Percentiles rank a stretch among this genome's conserved stretches.
phyloP scores from a whole-genome alignment of 1,140 invertebrate species.

The Xylocopa sonorina region DNA sequence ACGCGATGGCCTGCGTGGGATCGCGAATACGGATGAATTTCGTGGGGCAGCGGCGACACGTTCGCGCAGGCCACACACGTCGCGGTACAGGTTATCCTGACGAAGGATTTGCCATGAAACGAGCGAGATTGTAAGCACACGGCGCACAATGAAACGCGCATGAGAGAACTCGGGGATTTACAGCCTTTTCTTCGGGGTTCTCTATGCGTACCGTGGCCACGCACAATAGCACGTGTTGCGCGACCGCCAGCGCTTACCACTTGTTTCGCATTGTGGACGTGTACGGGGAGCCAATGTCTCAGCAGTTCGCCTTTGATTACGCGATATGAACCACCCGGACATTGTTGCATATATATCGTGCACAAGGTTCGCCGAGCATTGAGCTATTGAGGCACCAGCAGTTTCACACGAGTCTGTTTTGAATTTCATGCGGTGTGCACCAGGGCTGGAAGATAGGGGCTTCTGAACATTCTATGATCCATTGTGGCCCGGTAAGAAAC shows the following conservation, averaged over 20 bases:
- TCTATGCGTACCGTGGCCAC: constrained; percentile 56
- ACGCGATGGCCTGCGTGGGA: constrained; percentile 71
- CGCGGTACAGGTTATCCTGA: constrained; percentile 68
- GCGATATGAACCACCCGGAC: constrained; percentile 61
- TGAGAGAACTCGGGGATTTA: constrained; percentile 70
- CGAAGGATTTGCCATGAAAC: constrained; percentile 68
- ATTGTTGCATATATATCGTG: constrained; percentile 37
- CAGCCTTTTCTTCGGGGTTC: constrained; percentile 68
- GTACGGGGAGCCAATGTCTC: constrained; percentile 62
- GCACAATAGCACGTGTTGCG: constrained; percentile 69
- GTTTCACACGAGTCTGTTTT: constrained; percentile 50
- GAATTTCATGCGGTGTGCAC: constrained; percentile 49
- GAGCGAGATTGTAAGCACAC: constrained; percentile 70
- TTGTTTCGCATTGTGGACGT: constrained; percentile 62
- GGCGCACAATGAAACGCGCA: constrained; percentile 69
- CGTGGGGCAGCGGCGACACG: constrained; percentile 49
- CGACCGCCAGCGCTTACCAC: constrained; percentile 63
- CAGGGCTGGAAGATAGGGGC: constrained; percentile 52
- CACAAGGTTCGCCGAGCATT: constrained; percentile 49
- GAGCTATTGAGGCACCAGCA: constrained; percentile 54
- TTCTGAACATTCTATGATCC: constrained; percentile 48
- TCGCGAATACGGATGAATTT: constrained; percentile 75
- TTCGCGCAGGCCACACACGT: constrained; percentile 70
- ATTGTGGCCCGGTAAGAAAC: constrained; percentile 57
- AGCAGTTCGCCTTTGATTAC: constrained; percentile 64